A percentile compares a stretch with the other conserved stretches of the same genome.
Conservation (phyloP, 1,140 invertebrate species). For the Harpegnathos saltator region DNA sequence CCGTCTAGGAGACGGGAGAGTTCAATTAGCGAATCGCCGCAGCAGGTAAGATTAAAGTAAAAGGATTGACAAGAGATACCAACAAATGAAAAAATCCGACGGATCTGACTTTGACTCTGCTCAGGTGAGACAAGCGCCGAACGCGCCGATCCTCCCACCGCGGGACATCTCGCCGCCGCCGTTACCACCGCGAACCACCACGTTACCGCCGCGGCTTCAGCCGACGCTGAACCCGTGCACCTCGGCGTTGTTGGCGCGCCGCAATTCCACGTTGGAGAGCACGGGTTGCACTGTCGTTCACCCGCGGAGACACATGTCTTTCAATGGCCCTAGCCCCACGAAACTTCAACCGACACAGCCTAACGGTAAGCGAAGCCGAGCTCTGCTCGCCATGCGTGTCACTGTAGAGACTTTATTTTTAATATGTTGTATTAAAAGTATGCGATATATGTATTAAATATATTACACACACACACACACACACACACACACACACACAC, state of each 20-base stretch:
- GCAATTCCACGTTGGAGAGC: slow-evolving; percentile 84
- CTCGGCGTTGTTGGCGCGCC: slow-evolving; percentile 81
- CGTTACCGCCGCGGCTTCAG: slow-evolving; percentile 84
- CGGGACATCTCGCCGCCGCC: slow-evolving; percentile 88
- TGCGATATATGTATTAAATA: no score
- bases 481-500: no score
- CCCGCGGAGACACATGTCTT: slow-evolving; percentile 82
- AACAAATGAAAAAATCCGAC: no score
- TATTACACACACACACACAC: no score
- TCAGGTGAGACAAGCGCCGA: slow-evolving; percentile 87
- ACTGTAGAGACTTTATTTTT: background rate
- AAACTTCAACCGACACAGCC: slow-evolving; percentile 83
- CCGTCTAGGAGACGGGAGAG: slow-evolving; percentile 87
- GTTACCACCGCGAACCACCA: slow-evolving; percentile 87
- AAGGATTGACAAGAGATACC: no score
- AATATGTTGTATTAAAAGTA: no score
- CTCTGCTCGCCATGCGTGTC: no score
- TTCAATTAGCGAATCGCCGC: slow-evolving; percentile 87
- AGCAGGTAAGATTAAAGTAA: slow-evolving; percentile 81
- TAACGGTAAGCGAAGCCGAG: slow-evolving; percentile 77
- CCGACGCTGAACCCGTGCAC: slow-evolving; percentile 78
- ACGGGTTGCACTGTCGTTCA: slow-evolving; percentile 77
- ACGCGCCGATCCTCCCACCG: slow-evolving; percentile 88
- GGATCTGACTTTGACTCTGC: no score
- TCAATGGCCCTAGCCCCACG: slow-evolving; percentile 84